A percentile compares a stretch with the other conserved stretches of the same genome.
Conservation (phyloP, 2,797 vertebrate species). For the Taeniopygia guttata region DNA sequence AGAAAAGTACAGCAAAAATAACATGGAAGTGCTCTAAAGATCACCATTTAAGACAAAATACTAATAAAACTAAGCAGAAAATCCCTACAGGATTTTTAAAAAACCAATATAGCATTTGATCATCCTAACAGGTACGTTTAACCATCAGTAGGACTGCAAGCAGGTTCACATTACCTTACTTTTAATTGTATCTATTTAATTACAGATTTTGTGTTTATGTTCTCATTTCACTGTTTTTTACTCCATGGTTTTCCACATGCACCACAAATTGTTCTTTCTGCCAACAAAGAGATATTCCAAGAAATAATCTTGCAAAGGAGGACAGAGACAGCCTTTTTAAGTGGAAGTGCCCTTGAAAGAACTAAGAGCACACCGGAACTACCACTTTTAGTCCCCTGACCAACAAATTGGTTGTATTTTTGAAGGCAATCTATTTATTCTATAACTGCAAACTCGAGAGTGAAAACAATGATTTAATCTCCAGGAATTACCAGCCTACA, state of each 20-base stretch:
- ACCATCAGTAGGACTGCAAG: not conserved
- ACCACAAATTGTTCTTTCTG: too few relatives aligned
- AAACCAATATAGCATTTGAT: rapidly evolving
- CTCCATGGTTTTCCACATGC: not conserved
- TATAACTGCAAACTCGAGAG: rapidly evolving
- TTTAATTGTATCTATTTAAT: not conserved
- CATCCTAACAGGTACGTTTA: not conserved
- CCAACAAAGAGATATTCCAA: not conserved
- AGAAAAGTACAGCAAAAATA: not conserved
- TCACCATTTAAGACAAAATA: not conserved
- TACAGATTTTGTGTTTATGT: not conserved
- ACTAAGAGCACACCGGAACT: rapidly evolving
- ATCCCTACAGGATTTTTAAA: rapidly evolving
- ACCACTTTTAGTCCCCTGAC: rapidly evolving
- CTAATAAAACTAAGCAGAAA: not conserved
- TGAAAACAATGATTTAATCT: rapidly evolving
- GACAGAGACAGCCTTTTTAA: not conserved
- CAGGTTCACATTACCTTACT: rapidly evolving
- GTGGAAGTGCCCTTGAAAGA: rapidly evolving
- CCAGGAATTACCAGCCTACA: rapidly evolving
- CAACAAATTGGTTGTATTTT: rapidly evolving
- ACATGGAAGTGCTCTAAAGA: rapidly evolving
- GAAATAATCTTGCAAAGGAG: not conserved
- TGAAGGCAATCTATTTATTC: not conserved
- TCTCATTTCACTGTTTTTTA: not conserved